These are phyloP conservation scores for Alectoris magna DNA, from an alignment of 2,797 vertebrate species.

Conservation along the genomic window DNA sequence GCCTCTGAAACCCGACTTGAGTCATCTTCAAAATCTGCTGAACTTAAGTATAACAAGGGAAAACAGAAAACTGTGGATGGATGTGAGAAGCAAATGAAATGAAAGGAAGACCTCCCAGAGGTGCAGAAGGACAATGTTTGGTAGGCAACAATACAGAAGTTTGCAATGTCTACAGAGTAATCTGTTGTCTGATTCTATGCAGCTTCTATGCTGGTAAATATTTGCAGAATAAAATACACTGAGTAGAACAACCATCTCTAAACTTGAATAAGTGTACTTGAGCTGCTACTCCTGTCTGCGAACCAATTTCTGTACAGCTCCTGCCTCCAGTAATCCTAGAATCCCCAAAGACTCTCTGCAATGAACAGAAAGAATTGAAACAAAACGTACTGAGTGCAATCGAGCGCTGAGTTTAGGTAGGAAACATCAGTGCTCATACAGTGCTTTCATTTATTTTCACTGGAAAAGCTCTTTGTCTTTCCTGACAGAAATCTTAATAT, in stretches of 20 bases:
- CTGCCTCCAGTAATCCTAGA: not conserved
- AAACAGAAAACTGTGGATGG: not conserved
- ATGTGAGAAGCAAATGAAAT: not conserved
- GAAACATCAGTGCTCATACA: not conserved
- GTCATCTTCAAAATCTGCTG: not conserved
- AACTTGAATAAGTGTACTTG: not conserved
- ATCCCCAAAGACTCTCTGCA: not conserved
- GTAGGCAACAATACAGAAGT: not conserved
- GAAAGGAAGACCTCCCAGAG: not conserved
- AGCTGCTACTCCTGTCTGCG: not conserved
- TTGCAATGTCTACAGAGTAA: not conserved
- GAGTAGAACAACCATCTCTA: not conserved
- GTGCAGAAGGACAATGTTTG: not conserved
- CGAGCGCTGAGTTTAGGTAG: not conserved
- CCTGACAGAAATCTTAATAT: not conserved
- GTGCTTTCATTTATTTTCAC: not conserved
- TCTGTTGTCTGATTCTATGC: not conserved
- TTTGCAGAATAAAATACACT: not conserved
- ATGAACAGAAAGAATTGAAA: not conserved
- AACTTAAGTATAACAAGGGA: not conserved
- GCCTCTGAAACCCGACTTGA: not conserved
- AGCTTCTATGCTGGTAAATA: not conserved
- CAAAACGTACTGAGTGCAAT: accelerated
- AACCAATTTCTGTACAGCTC: not conserved
- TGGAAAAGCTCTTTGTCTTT: not conserved